A percentile compares a stretch with the other conserved stretches of the same genome.
Conservation (phyloP, 2,113 vertebrate species). For the Rhea pennata region DNA sequence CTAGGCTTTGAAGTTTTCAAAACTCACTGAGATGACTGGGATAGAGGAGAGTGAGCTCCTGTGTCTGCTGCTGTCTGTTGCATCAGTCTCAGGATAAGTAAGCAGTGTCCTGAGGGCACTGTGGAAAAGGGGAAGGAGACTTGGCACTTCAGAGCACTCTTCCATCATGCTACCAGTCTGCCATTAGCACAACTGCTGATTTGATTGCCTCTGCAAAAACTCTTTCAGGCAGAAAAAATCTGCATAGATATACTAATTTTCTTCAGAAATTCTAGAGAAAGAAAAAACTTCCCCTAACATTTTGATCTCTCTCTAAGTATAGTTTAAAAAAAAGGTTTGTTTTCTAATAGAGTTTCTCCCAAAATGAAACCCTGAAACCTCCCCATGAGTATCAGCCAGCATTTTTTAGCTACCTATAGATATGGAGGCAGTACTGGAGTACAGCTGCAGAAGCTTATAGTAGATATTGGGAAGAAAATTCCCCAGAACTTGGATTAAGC, state of each 20-base stretch:
- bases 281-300: neutral
- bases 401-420: neutral
- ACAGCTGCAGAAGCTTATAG: neutral
- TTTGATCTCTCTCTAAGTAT: neutral
- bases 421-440: neutral
- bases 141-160: neutral
- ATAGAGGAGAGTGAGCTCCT: too few relatives aligned
- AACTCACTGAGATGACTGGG: too few relatives aligned
- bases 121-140: neutral
- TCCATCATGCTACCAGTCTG: neutral
- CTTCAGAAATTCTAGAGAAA: neutral
- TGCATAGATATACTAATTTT: neutral
- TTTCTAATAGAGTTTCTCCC: neutral
- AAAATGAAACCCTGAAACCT: neutral
- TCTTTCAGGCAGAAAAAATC: neutral
- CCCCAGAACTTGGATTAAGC: neutral
- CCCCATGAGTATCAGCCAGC: neutral
- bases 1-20: too few relatives aligned
- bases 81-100: rapidly evolving
- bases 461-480: neutral
- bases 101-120: rapidly evolving
- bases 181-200: neutral
- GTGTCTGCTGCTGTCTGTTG: too few relatives aligned
- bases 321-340: neutral
- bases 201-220: neutral